Conservation (phyloP, 2,113 vertebrate species). For the Myiozetetes cayanensis region DNA sequence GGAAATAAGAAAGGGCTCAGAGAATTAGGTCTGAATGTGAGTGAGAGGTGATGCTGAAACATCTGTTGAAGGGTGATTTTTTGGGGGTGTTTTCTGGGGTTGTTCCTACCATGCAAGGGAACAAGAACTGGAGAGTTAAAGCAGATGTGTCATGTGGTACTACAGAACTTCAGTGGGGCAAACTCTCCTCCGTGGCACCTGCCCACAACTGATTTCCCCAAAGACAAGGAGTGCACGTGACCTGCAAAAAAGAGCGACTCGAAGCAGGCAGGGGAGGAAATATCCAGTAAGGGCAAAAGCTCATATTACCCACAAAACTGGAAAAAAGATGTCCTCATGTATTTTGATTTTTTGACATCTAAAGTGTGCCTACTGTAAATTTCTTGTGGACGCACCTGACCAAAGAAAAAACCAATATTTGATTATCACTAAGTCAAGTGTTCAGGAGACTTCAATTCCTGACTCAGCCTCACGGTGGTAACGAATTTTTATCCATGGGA, state of each 20-base stretch:
- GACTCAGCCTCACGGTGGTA: background rate
- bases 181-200: background rate
- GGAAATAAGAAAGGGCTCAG: background rate
- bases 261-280: background rate
- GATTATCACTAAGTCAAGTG: background rate
- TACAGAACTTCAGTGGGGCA: background rate
- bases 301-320: background rate
- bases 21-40: background rate
- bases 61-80: background rate
- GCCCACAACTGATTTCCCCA: background rate
- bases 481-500: background rate
- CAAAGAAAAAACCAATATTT: background rate
- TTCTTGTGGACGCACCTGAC: background rate
- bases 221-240: background rate
- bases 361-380: background rate
- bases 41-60: background rate
- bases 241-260: background rate
- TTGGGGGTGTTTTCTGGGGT: rapidly evolving
- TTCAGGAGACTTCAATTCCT: background rate
- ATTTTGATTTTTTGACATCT: background rate
- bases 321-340: background rate
- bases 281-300: background rate
- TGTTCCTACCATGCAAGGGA: background rate
- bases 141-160: background rate
- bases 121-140: background rate